Conservation (phyloP, 2,113 vertebrate species). For the Camelus dromedarius region DNA sequence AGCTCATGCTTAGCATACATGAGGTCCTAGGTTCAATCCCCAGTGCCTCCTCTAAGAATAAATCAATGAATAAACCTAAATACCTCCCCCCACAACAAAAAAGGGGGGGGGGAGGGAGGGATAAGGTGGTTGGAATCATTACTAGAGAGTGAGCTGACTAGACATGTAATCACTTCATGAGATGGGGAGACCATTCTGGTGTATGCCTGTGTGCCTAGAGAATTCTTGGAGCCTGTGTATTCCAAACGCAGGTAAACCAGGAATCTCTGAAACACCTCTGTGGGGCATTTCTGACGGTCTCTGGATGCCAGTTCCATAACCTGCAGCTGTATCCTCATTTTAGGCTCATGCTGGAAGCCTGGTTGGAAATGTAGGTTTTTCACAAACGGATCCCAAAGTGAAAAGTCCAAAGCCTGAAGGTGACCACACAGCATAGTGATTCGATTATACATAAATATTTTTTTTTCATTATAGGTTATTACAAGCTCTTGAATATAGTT, state of each 20-base stretch:
- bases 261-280: not conserved
- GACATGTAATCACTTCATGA: accelerated
- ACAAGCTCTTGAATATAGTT: too few species aligned
- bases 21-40: too few species aligned
- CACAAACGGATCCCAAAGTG: not conserved
- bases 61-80: too few species aligned
- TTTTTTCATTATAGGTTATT: too few species aligned
- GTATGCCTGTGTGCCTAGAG: accelerated
- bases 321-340: not conserved
- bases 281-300: not conserved
- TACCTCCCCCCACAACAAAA: not conserved
- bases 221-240: not conserved
- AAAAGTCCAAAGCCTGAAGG: not conserved
- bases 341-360: not conserved
- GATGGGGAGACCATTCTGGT: too few species aligned
- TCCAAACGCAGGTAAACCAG: not conserved
- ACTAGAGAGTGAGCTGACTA: not conserved
- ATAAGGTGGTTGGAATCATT: not conserved
- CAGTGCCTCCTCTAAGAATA: too few species aligned
- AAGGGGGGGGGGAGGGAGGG: too few species aligned
- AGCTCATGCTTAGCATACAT: too few species aligned
- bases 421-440: too few species aligned
- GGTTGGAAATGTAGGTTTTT: not conserved
- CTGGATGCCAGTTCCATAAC: not conserved
- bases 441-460: too few species aligned